Conservation (phyloP, 2,888 invertebrate species). For the Apeira syringaria region DNA sequence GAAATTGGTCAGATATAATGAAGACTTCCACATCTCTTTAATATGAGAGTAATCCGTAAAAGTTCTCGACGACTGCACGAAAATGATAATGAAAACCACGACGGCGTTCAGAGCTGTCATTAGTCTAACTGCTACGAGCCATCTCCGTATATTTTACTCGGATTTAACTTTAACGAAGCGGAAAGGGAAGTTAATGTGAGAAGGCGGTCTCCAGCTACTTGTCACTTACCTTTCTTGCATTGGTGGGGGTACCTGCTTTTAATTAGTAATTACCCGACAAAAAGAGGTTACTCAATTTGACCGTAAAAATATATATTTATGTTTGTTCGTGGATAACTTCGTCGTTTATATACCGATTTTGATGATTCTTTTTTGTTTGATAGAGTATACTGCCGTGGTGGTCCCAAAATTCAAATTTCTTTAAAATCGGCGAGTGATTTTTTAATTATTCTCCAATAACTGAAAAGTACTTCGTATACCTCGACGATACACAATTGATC, state of each 20-base stretch:
- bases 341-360: too few relatives aligned
- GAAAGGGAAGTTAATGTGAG: constrained; percentile 23
- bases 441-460: too few relatives aligned
- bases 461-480: too few relatives aligned
- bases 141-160: constrained; percentile 23
- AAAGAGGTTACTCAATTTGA: too few relatives aligned
- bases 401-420: too few relatives aligned
- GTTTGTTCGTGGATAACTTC: too few relatives aligned
- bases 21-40: not conserved
- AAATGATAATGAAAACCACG: constrained; percentile 28
- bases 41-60: constrained; percentile 2
- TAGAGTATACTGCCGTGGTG: too few relatives aligned
- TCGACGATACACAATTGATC: too few relatives aligned
- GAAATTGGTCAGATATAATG: not conserved
- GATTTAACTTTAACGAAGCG: constrained; percentile 29
- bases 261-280: too few relatives aligned
- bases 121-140: constrained; percentile 20
- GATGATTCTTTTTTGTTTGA: too few relatives aligned
- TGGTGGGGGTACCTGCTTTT: constrained; percentile 1
- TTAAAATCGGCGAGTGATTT: too few relatives aligned
- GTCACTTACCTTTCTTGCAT: constrained; percentile 1
- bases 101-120: constrained; percentile 19
- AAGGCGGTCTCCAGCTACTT: constrained; percentile 8
- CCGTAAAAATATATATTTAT: too few relatives aligned
- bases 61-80: constrained; percentile 5